phyloP scores from a whole-genome alignment of 2,797 vertebrate genomes.

The Gymnothorax reevesii region DNA sequence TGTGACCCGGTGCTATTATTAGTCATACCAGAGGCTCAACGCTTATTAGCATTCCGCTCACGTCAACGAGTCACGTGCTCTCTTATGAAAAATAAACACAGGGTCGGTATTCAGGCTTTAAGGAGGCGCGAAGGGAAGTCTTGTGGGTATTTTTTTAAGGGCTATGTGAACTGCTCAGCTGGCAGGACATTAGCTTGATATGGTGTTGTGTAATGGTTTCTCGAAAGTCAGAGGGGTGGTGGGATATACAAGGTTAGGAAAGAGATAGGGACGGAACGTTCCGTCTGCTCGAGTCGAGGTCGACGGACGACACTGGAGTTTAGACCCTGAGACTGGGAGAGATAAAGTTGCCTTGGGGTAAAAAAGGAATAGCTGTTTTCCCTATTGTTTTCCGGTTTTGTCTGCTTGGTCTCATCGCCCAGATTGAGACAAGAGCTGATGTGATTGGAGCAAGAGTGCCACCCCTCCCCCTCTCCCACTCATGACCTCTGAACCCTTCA shows the following conservation, averaged over 20 bases:
- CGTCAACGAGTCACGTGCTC: constrained; percentile 4
- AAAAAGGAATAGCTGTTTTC: neutral
- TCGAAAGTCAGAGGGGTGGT: neutral
- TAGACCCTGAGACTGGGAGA: neutral
- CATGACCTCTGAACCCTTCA: neutral
- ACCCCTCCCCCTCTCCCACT: neutral
- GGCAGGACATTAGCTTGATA: neutral
- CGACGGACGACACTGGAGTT: constrained; percentile 12
- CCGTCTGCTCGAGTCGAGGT: constrained; percentile 7
- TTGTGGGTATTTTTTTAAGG: neutral
- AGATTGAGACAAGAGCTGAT: neutral
- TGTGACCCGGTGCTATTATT: neutral
- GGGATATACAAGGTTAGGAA: neutral
- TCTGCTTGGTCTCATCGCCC: constrained; percentile 10
- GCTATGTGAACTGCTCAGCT: neutral
- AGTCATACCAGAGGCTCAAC: neutral
- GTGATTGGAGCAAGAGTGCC: neutral
- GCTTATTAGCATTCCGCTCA: neutral
- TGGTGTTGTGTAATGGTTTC: constrained; percentile 15
- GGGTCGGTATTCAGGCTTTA: neutral
- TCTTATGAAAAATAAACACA: neutral
- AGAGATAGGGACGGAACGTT: neutral
- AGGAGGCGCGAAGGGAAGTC: neutral
- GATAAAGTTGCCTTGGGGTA: neutral
- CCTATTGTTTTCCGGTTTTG: neutral